Conservation (phyloP, 1,140 invertebrate species). For the Carposina sasakii region DNA sequence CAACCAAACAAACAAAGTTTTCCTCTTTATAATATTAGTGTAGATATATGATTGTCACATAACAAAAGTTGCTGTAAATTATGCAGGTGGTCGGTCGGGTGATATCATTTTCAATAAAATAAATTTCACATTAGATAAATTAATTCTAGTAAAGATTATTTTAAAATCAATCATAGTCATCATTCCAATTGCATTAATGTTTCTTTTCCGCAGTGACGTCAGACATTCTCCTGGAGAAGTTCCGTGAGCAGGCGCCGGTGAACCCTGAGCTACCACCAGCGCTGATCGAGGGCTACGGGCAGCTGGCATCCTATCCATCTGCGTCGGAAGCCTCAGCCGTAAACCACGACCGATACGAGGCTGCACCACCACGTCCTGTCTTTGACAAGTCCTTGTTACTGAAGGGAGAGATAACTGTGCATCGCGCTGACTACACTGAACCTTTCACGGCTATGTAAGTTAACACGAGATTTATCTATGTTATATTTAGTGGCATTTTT, state of each 20-base stretch:
- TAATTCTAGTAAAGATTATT: too few relatives aligned
- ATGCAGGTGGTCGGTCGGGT: too few relatives aligned
- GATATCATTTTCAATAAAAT: too few relatives aligned
- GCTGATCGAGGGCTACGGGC: slow-evolving; percentile 26
- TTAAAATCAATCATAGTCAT: too few relatives aligned
- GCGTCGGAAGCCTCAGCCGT: background rate
- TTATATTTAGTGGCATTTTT: too few relatives aligned
- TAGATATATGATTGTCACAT: too few relatives aligned
- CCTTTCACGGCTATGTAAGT: slow-evolving; percentile 36
- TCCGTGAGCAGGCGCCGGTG: slow-evolving; percentile 30
- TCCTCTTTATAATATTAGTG: too few relatives aligned
- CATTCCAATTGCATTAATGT: too few relatives aligned
- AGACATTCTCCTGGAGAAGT: slow-evolving; percentile 33
- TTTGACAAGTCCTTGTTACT: slow-evolving; percentile 33
- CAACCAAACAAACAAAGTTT: too few relatives aligned
- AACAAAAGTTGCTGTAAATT: too few relatives aligned
- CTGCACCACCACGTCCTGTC: slow-evolving; percentile 19
- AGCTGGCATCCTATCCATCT: slow-evolving; percentile 16
- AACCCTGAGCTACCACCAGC: slow-evolving; percentile 35
- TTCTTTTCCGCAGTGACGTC: slow-evolving; percentile 30
- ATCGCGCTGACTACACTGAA: slow-evolving; percentile 45
- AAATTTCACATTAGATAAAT: too few relatives aligned
- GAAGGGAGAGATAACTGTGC: slow-evolving; percentile 37
- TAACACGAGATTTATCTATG: background rate
- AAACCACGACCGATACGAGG: background rate